Evolutionary conservation across 2,797 vertebrate genomes (phyloP).

Genomic region (Notolepis coatsorum): DNA sequence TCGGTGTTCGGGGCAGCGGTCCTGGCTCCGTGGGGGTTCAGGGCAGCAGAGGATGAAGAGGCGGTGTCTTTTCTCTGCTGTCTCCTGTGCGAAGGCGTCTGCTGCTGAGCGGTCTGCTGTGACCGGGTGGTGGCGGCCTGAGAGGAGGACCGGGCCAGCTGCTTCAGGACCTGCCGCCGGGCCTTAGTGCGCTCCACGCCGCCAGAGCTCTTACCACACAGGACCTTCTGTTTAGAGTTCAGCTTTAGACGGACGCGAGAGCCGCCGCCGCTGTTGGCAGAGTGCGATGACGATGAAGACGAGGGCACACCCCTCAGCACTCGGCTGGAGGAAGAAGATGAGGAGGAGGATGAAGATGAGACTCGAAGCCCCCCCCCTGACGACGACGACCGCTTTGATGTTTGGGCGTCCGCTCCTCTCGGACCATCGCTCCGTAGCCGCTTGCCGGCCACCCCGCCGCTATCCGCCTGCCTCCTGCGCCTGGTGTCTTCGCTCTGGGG

Average conservation of each 20-base stretch:
- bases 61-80: no score
- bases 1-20: slow-evolving; percentile 32
- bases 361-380: slow-evolving; percentile 87
- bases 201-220: slow-evolving; percentile 87
- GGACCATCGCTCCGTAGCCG: slow-evolving; percentile 88
- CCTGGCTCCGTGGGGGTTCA: slow-evolving; percentile 26
- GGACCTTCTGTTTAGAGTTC: slow-evolving; percentile 89
- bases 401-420: slow-evolving; percentile 87
- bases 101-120: no score
- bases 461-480: slow-evolving; percentile 82
- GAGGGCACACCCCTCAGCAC: slow-evolving; percentile 68
- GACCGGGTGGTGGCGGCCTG: slow-evolving; percentile 72
- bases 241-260: slow-evolving; percentile 84
- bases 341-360: slow-evolving; percentile 60
- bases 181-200: slow-evolving; percentile 89
- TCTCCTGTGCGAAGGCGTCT: no score
- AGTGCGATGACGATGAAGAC: slow-evolving; percentile 67
- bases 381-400: slow-evolving; percentile 75
- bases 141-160: slow-evolving; percentile 87
- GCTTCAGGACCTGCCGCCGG: slow-evolving; percentile 91
- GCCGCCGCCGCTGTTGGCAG: slow-evolving; percentile 59
- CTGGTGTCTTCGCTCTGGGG: slow-evolving; percentile 89
- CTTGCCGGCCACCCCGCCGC: slow-evolving; percentile 74
- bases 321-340: slow-evolving; percentile 59
- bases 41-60: slow-evolving; percentile 17